These are phyloP conservation scores for Drosophila recens DNA, from an alignment of 2,888 invertebrate genomes.

Conservation along the genomic window DNA sequence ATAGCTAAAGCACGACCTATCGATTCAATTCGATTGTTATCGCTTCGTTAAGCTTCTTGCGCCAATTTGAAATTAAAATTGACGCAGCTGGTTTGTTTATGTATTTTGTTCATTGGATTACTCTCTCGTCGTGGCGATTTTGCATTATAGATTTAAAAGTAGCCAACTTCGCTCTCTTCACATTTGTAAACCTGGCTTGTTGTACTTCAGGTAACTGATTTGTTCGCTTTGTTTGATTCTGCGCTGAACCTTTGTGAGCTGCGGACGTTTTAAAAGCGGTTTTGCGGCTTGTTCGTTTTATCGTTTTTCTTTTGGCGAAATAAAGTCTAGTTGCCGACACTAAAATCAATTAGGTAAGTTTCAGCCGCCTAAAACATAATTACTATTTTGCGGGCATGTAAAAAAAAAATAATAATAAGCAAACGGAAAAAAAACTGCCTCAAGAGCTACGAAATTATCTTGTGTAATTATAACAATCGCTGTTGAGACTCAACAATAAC, in stretches of 20 bases:
- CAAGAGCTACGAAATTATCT: conserved; percentile 53
- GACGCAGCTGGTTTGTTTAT: background rate
- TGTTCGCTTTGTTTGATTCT: conserved; percentile 53
- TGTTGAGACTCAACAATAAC: conserved; percentile 43
- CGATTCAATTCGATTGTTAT: conserved; percentile 24
- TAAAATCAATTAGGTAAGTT: conserved; percentile 60
- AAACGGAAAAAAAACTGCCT: conserved; percentile 7
- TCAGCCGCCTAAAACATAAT: conserved; percentile 40
- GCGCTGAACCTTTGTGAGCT: conserved; percentile 44
- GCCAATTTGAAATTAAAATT: conserved; percentile 25
- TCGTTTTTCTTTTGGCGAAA: conserved; percentile 19
- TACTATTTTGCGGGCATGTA: conserved; percentile 27
- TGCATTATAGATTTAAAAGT: background rate
- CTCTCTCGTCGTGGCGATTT: conserved; percentile 2
- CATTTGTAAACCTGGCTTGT: conserved; percentile 20
- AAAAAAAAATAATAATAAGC: conserved; percentile 24
- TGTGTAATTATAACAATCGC: conserved; percentile 61
- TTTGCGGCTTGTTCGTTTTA: conserved; percentile 30
- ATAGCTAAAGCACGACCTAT: conserved; percentile 18
- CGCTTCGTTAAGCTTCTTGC: conserved; percentile 5
- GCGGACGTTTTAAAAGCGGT: conserved; percentile 51
- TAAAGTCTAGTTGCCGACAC: conserved; percentile 27
- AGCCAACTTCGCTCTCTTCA: conserved; percentile 2
- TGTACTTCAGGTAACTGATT: conserved; percentile 38
- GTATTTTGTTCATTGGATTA: background rate